Evolutionary conservation across 1,140 invertebrate genomes (phyloP).

Genomic region (Triops cancriformis): DNA sequence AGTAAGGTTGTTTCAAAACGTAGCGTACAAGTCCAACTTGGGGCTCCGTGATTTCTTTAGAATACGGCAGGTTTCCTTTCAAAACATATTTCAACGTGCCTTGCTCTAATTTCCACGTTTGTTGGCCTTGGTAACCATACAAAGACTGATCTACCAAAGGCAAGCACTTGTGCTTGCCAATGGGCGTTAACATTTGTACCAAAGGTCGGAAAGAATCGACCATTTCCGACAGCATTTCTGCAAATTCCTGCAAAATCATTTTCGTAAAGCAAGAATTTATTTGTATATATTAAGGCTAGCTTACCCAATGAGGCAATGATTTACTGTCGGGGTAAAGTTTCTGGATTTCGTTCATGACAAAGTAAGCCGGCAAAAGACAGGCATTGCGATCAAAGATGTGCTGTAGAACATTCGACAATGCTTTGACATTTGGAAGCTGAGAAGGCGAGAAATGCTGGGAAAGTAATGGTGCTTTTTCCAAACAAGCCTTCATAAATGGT

Average conservation of each 20-base stretch:
- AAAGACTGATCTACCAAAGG: constrained; percentile 85
- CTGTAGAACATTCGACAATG: constrained; percentile 68
- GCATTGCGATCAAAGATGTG: constrained; percentile 88
- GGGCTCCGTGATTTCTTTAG: constrained; percentile 76
- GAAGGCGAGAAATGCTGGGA: constrained; percentile 66
- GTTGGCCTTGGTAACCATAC: constrained; percentile 66
- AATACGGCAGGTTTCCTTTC: constrained; percentile 86
- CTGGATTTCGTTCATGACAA: constrained; percentile 88
- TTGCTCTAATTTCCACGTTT: constrained; percentile 85
- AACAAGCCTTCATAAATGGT: constrained; percentile 52
- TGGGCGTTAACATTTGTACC: constrained; percentile 90
- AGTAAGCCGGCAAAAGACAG: constrained; percentile 66
- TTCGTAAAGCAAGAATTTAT: constrained; percentile 22
- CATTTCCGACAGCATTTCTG: constrained; percentile 74
- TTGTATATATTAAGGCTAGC: not conserved
- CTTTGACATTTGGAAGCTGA: constrained; percentile 66
- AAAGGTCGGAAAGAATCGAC: constrained; percentile 41
- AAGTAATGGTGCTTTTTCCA: constrained; percentile 75
- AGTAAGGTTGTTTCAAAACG: constrained; percentile 90
- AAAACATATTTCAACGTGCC: constrained; percentile 74
- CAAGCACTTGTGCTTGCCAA: constrained; percentile 78
- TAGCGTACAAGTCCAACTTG: constrained; percentile 80
- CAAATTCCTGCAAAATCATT: constrained; percentile 56
- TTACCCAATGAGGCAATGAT: constrained; percentile 83
- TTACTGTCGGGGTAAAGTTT: constrained; percentile 74